A percentile compares a stretch with the other conserved stretches of the same genome.
phyloP scores from a whole-genome alignment of 2,113 vertebrate genomes.

The Connochaetes taurinus region DNA sequence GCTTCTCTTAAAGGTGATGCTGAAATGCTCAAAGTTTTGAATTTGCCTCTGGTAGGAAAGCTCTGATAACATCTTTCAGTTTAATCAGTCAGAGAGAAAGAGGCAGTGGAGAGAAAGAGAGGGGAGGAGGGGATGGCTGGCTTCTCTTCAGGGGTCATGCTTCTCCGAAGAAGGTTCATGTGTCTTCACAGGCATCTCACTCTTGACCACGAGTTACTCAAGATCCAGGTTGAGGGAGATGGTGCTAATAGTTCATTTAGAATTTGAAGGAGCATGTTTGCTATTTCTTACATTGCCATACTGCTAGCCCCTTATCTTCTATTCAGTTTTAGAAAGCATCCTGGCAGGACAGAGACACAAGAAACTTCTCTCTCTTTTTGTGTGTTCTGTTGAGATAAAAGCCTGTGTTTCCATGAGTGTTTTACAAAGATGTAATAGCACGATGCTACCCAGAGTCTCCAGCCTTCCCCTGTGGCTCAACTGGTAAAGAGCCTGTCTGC shows the following conservation, averaged over 20 bases:
- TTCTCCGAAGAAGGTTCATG: not conserved
- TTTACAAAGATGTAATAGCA: not conserved
- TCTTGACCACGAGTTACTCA: not conserved
- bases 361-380: not conserved
- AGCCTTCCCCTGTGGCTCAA: not conserved
- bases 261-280: not conserved
- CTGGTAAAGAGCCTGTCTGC: not conserved
- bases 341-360: not conserved
- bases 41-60: slow-evolving; percentile 11
- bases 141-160: not conserved
- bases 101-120: not conserved
- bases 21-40: slow-evolving; percentile 37
- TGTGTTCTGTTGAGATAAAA: not conserved
- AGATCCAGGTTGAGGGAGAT: not conserved
- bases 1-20: slow-evolving; percentile 64
- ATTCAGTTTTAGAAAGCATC: not conserved
- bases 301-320: not conserved
- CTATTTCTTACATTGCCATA: not conserved
- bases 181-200: not conserved
- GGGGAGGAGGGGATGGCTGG: too few species aligned
- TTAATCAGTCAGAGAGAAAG: not conserved
- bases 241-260: not conserved
- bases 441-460: accelerated
- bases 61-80: not conserved
- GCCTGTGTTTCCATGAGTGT: not conserved